phyloP scores from a whole-genome alignment of 2,888 invertebrate genomes.

The Dryadula phaetusa region DNA sequence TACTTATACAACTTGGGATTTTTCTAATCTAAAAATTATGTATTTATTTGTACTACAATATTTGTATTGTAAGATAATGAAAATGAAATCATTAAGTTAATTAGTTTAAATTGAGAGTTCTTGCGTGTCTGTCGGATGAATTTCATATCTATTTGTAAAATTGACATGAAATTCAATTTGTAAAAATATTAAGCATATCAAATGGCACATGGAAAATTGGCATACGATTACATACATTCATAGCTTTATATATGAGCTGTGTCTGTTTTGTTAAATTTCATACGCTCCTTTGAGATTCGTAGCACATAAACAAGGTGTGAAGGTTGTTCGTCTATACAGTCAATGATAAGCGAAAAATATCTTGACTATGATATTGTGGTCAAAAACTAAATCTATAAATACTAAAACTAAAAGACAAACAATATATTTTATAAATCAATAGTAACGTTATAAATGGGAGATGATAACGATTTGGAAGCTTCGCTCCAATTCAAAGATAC shows the following conservation, averaged over 20 bases:
- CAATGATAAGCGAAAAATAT: background rate
- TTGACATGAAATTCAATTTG: background rate
- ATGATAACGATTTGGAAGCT: background rate
- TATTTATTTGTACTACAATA: background rate
- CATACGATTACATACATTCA: background rate
- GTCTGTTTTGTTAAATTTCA: background rate
- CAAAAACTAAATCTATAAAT: too few relatives aligned
- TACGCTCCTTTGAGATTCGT: constrained; percentile 6
- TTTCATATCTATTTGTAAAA: background rate
- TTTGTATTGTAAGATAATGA: background rate
- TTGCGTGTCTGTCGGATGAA: background rate
- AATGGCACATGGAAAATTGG: too few relatives aligned
- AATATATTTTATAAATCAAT: too few relatives aligned
- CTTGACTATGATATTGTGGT: background rate
- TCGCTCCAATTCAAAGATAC: background rate
- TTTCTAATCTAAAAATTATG: background rate
- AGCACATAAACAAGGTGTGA: constrained; percentile 15
- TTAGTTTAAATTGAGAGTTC: background rate
- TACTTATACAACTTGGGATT: background rate
- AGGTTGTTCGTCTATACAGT: constrained; percentile 5
- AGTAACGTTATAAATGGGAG: background rate
- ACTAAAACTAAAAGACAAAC: too few relatives aligned
- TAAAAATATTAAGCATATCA: background rate
- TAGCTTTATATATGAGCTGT: background rate
- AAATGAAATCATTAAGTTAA: background rate